A percentile compares a stretch with the other conserved stretches of the same genome.
Conservation (phyloP, 2,797 vertebrate genomes). For the Melanogrammus aeglefinus region DNA sequence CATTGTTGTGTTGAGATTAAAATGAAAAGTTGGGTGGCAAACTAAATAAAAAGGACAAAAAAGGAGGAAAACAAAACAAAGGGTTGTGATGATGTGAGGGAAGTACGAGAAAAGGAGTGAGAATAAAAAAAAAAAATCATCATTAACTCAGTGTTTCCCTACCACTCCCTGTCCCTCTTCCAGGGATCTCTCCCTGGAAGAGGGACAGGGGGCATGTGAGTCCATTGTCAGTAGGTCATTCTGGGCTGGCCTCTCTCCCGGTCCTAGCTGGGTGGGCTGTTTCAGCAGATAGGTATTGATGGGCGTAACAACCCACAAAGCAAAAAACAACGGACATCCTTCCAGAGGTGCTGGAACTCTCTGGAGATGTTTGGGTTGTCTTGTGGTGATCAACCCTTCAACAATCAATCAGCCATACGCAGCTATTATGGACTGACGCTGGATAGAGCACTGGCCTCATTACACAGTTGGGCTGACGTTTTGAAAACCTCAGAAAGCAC, state of each 20-base stretch:
- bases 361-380: not conserved
- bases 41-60: too few species aligned
- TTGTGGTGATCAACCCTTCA: not conserved
- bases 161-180: too few species aligned
- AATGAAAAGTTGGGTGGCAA: too few species aligned
- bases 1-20: too few species aligned
- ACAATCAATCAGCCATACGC: not conserved
- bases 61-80: too few species aligned
- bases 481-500: not conserved
- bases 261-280: not conserved
- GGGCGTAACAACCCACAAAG: not conserved
- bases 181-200: too few species aligned
- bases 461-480: not conserved
- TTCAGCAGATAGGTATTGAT: not conserved
- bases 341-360: not conserved
- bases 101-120: not conserved
- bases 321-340: not conserved
- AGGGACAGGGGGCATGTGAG: not conserved
- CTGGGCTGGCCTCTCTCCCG: not conserved
- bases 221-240: not conserved
- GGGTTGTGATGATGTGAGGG: not conserved
- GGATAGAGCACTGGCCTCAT: too few species aligned
- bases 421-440: too few species aligned
- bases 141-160: too few species aligned
- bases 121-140: too few species aligned